Percentiles rank a stretch among this genome's conserved stretches.
Evolutionary conservation across 1,140 invertebrate species (phyloP).

Genomic region (Drosophila nigrodunni): DNA sequence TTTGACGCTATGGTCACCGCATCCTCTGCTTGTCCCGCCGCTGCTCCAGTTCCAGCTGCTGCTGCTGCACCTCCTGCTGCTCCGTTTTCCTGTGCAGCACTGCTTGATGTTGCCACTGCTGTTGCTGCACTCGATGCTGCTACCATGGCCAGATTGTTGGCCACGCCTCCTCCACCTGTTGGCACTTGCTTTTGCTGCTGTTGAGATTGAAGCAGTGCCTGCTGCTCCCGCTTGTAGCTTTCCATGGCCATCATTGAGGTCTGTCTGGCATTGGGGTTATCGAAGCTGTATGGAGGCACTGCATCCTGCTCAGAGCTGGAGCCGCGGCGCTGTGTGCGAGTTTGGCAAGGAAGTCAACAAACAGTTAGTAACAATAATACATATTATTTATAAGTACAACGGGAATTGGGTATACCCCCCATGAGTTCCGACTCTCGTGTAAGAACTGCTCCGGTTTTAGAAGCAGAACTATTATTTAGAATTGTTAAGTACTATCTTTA

Average conservation of each 20-base stretch:
- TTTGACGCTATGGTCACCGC: conserved; percentile 57
- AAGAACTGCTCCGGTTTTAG: too few relatives aligned
- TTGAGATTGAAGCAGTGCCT: conserved; percentile 57
- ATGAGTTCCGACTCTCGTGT: not conserved
- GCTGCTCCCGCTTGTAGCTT: conserved; percentile 77
- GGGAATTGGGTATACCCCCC: not conserved
- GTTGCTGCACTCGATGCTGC: conserved; percentile 65
- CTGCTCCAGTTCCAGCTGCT: conserved; percentile 26
- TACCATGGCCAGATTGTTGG: conserved; percentile 67
- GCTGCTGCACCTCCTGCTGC: conserved; percentile 14
- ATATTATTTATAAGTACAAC: not conserved
- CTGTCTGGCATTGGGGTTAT: conserved; percentile 81
- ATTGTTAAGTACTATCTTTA: too few relatives aligned
- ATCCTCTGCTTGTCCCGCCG: conserved; percentile 55
- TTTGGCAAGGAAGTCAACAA: conserved; percentile 16
- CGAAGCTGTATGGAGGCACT: conserved; percentile 81
- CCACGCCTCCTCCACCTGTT: conserved; percentile 37
- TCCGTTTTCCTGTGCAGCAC: conserved; percentile 33
- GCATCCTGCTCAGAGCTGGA: conserved; percentile 81
- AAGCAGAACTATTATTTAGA: too few relatives aligned
- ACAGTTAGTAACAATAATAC: not conserved
- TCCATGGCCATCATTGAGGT: conserved; percentile 84
- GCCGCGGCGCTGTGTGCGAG: conserved; percentile 65
- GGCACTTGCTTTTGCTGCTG: conserved; percentile 44
- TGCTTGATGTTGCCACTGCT: conserved; percentile 60